Conservation (phyloP, 2,888 invertebrate genomes). For the Formica aserva region DNA sequence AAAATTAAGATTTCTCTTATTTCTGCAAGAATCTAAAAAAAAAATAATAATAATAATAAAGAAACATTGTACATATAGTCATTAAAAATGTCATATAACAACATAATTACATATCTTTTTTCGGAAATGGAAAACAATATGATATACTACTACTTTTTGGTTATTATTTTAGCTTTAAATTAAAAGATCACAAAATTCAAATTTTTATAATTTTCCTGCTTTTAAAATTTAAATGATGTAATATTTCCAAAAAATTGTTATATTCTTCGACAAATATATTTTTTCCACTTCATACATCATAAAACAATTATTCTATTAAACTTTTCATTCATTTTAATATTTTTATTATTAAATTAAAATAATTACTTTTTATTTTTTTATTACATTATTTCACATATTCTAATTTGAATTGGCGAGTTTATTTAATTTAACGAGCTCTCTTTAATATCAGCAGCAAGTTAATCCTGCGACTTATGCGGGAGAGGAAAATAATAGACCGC, state of each 20-base stretch:
- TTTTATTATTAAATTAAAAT: neutral
- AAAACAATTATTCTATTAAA: neutral
- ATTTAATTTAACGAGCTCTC: constrained; percentile 25
- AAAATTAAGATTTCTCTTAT: neutral
- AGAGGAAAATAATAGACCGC: constrained; percentile 68
- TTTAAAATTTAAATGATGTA: neutral
- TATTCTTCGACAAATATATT: neutral
- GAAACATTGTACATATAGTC: neutral
- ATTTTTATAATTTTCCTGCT: neutral
- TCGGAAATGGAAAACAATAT: no score
- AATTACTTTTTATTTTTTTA: neutral
- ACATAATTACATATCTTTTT: no score
- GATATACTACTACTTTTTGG: no score
- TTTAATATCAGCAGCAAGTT: neutral
- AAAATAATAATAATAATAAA: neutral
- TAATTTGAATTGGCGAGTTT: neutral
- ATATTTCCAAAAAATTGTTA: neutral
- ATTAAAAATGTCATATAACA: no score
- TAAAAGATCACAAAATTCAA: neutral
- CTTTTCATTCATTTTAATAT: neutral
- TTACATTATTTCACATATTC: neutral
- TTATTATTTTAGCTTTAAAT: no score
- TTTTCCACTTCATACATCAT: neutral
- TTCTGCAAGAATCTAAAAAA: neutral
- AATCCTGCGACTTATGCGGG: constrained; percentile 16